Evolutionary conservation across 37 sponge, comb jelly and placozoan genomes (phyloP).

Genomic region (Lycopodina hypogea): DNA sequence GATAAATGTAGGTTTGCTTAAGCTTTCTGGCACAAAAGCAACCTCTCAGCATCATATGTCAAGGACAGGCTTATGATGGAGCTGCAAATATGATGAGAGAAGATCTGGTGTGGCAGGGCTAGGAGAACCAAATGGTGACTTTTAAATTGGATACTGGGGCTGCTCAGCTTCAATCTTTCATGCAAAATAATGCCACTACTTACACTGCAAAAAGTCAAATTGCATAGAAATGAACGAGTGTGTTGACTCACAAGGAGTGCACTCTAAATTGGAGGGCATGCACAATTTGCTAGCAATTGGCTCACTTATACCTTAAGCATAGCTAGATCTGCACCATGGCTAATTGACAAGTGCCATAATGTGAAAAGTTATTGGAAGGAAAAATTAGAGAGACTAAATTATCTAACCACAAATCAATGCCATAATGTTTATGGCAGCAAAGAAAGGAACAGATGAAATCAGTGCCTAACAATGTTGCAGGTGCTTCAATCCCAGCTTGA

Average conservation of each 20-base stretch:
- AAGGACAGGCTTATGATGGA: no score
- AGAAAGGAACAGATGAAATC: slow-evolving; percentile 55
- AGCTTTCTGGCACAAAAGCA: no score
- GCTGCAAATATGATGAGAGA: no score
- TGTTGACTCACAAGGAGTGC: slow-evolving; percentile 84
- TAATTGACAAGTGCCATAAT: slow-evolving; percentile 85
- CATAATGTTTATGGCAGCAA: slow-evolving; percentile 35
- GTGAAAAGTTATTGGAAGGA: slow-evolving; percentile 86
- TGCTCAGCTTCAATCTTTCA: slow-evolving; percentile 85
- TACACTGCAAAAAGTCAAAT: slow-evolving; percentile 68
- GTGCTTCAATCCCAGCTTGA: slow-evolving; percentile 1
- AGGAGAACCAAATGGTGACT: no score
- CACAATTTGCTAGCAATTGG: slow-evolving; percentile 86
- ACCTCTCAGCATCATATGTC: no score
- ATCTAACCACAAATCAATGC: slow-evolving; percentile 22
- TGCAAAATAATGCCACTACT: slow-evolving; percentile 80
- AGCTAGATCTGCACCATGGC: slow-evolving; percentile 81
- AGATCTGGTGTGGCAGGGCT: no score
- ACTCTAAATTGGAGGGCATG: slow-evolving; percentile 63
- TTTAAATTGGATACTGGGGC: no score
- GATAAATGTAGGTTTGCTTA: no score
- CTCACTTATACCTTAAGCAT: slow-evolving; percentile 79
- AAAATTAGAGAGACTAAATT: slow-evolving; percentile 57
- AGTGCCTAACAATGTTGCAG: background rate
- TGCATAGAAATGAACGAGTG: slow-evolving; percentile 94